Evolutionary conservation across 1,140 invertebrate species (phyloP), one percentile per base, ranked within the genome.

Genomic region (Drosophila parvula): DNA sequence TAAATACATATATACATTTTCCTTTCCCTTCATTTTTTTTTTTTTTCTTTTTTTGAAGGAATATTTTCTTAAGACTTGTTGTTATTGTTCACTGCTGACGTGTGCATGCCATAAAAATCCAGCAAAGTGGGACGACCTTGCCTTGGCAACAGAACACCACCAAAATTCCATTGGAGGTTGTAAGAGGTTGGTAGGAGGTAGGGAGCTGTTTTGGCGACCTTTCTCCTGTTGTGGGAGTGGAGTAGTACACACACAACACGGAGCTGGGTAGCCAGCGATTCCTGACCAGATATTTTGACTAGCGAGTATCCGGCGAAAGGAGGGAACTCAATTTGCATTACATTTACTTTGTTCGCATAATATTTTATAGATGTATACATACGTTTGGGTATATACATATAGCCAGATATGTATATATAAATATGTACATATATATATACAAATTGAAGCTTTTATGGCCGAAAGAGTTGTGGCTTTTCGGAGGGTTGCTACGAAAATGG

Each of bases 71-170:
- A 76, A 76, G 73, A 56, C 55, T 58, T 38, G 53, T 43, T 75
- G 30, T 68, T 73, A 22, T 45, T 60, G 28, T 71, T 53, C 45
- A 65, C 50, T 64, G 41, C 58, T 86, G 74, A 81, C 81, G 79
- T 85, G 82, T 86, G 82, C 83, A 77, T 75, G 79, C 84, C 83
- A 82, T 86, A 85, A 84, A 85, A 85, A 74, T 81, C 68, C 83
- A 51, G 74, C 64, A 58, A 58, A 69, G 75, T 71, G 45, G 56
- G 68, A 50, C 68, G 65, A 71, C 68, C 65, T 71, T 71, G 68
- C 56, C 68, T 36, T 73, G 71, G 51, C 38, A 75, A 74, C 69
- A 62, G 59, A 63, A 43, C n/a, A 53, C 59, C 40, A 43, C 18
- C 10, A 44, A 22, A 64, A 43, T 53, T 36, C 50, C 11, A 36